Base-by-base conservation (phyloP, 2,888 invertebrate genomes). In the Agonopterix arenella region DNA sequence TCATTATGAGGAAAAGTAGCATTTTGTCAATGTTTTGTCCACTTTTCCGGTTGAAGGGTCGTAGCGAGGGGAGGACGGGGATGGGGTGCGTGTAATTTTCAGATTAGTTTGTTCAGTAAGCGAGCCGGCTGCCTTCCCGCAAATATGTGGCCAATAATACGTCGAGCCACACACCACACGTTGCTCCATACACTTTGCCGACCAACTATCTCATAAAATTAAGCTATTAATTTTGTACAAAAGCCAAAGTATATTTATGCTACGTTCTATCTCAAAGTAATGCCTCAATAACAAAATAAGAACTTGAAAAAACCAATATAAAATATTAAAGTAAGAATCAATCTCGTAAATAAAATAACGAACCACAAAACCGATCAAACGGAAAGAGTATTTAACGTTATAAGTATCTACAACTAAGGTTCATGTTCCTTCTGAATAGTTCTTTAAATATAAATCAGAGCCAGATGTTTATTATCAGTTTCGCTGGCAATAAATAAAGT, bases 101-200 rank as follows among this genome's bases (percentile, higher is more conserved):
- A 84, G 84, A 88, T 86, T 86, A 86, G 86, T 86, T 86, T 86
- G 83, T 80, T 83, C 76, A 81, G 83, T 68, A 76, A 75, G 73
- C 76, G 72, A 75, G 74, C 68, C 60, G 64, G 66, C 66, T 64
- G 66, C 63, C 62, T 57, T 55, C 67, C 73, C 74, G 71, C 79
- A 84, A 84, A 83, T 83, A 83, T 82, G 80, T 72, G 72, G 72
- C 70, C 74, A 78, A 84, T 82, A 80, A 76, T 75, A 73, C 59
- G 60, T 41, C 51, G 47, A 43, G 43, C 47, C 52, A 36, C 55
- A 56, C 44, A 11, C 47, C 52, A 36, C 55, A 56, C 45, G 52
- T 45, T 52, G 45, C 46, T 48, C 46, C 44, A 53, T 46, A 56
- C 56, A 53, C 57, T 13, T 43, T 43, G 10, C 10, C 40, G 10